Conservation (phyloP, 2,113 vertebrate species). For the Mungos mungo region DNA sequence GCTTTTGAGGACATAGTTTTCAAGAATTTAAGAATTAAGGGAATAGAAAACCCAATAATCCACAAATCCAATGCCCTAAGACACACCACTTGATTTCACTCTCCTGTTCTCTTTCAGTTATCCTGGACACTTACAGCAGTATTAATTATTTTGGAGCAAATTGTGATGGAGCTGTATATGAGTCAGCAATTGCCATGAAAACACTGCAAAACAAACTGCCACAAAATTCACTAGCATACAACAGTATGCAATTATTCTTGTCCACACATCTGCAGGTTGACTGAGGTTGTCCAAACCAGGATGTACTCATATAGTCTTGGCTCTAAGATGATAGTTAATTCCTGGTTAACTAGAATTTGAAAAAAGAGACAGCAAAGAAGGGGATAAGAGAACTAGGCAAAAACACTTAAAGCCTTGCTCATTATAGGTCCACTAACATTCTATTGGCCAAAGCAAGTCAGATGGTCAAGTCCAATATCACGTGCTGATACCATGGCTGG, state of each 20-base stretch:
- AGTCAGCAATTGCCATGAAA: background rate
- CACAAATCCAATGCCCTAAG: background rate
- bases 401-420: background rate
- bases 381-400: background rate
- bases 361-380: background rate
- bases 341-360: background rate
- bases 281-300: background rate
- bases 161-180: background rate
- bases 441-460: background rate
- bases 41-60: background rate
- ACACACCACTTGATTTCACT: background rate
- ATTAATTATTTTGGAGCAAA: slow-evolving; percentile 28
- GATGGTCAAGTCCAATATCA: background rate
- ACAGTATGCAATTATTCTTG: background rate
- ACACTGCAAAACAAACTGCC: background rate
- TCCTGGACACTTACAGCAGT: background rate
- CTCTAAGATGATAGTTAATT: background rate
- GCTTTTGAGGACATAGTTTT: slow-evolving; percentile 6
- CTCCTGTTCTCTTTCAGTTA: background rate
- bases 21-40: background rate
- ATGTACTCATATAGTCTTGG: background rate
- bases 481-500: too few relatives aligned
- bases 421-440: background rate
- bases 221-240: background rate
- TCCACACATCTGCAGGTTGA: background rate